Base-by-base conservation (phyloP, 2,113 vertebrate genomes). In the Galemys pyrenaicus region DNA sequence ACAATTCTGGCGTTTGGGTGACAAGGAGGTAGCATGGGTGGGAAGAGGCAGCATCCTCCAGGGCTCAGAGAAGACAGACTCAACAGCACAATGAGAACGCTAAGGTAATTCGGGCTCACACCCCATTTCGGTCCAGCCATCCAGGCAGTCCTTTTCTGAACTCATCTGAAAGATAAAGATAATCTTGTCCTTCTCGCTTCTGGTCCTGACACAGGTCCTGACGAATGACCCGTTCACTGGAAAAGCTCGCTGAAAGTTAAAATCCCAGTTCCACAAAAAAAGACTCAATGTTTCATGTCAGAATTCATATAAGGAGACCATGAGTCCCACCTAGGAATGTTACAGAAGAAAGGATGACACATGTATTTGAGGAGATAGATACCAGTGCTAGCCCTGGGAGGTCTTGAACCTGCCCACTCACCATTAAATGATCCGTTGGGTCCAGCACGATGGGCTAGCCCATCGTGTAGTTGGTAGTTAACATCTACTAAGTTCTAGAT, bases 221-320 rank as follows among this genome's bases (percentile, higher is more conserved):
- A 26, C 17, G 9, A 44, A 90, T 70, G n/a, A 87, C 26, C 81
- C 24, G 37, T 46, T 85, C 65, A 44, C 84, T 58, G 77, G 49
- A 51, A 68, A 79, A 87, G 46, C 41, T 54, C 51, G 20, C 5
- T 39, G 15, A 39, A 94, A 89, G 83, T 97, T 80, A 56, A 49
- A 71, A 68, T 81, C n/a, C 49, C 68, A 60, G 0, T 41, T 6
- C 56, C 58, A 49, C 8, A 65, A 74, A 39, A 83, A 77, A 62
- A 22, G 54, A n/a, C 19, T 58, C 49, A 16, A 1, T 71, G 44
- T 41, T 94, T 93, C 68, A 16, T 6, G 22, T 75, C 39, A n/a
- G 39, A 80, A 54, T 87, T 56, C 26, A 67, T 24, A 56, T 24
- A 44, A 37, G 46, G 24, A 93, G 74, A 74, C 12, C 30, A n/a